phyloP scores from a whole-genome alignment of 1,140 invertebrate genomes.

The Coelopa frigida region DNA sequence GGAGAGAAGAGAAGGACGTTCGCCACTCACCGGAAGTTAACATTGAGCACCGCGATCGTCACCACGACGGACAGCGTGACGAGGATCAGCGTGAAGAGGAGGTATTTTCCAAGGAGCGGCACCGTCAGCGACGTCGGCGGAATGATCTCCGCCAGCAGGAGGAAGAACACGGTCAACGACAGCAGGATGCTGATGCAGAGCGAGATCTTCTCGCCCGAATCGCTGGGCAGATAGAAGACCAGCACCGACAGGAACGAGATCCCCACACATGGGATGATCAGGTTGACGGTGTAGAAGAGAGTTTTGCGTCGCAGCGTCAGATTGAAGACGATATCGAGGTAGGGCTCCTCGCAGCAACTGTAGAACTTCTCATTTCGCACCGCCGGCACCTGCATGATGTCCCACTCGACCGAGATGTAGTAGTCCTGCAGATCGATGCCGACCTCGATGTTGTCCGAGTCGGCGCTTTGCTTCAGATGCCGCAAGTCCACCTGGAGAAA shows the following conservation, averaged over 20 bases:
- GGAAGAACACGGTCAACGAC: slow-evolving; percentile 97
- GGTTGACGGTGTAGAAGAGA: slow-evolving; percentile 94
- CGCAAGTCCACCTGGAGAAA: slow-evolving; percentile 70
- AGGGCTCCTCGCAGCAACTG: slow-evolving; percentile 84
- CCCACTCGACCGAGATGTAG: slow-evolving; percentile 97
- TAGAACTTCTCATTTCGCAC: slow-evolving; percentile 83
- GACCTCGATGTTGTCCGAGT: slow-evolving; percentile 73
- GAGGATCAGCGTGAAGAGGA: slow-evolving; percentile 98
- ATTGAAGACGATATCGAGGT: slow-evolving; percentile 96
- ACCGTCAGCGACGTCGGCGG: slow-evolving; percentile 98
- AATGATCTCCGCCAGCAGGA: slow-evolving; percentile 95
- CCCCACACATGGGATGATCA: slow-evolving; percentile 93
- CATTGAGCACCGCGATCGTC: slow-evolving; percentile 95
- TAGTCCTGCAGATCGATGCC: slow-evolving; percentile 91
- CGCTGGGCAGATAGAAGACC: slow-evolving; percentile 97
- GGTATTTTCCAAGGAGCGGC: slow-evolving; percentile 94
- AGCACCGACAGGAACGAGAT: slow-evolving; percentile 96
- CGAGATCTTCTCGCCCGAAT: slow-evolving; percentile 96
- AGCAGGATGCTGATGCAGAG: slow-evolving; percentile 97
- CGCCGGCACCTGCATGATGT: slow-evolving; percentile 85
- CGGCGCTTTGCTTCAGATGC: slow-evolving; percentile 72
- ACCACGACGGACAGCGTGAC: slow-evolving; percentile 96
- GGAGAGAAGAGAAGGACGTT: neutral
- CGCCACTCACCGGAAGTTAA: slow-evolving; percentile 76
- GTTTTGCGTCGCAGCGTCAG: slow-evolving; percentile 93